phyloP scores from a whole-genome alignment of 92 coral and sea anemone genomes.

The Actinernus sp. region DNA sequence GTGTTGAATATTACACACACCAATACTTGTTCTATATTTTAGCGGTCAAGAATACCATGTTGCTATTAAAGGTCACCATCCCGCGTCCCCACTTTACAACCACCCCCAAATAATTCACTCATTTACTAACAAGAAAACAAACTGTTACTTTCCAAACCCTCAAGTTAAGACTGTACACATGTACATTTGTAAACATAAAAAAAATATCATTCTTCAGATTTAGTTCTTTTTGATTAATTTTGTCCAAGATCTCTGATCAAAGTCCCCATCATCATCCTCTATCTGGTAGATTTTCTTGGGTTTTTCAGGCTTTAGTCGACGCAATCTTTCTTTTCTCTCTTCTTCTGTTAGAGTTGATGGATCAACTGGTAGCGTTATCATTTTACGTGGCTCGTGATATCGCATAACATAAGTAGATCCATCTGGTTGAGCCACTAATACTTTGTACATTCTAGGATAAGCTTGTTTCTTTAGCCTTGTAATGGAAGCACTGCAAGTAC shows the following conservation, averaged over 20 bases:
- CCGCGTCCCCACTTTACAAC: too few species aligned
- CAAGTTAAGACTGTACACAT: too few species aligned
- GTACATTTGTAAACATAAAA: too few species aligned
- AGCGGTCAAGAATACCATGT: too few species aligned
- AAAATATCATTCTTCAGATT: too few species aligned
- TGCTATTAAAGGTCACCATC: too few species aligned
- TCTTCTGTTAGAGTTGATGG: constrained; percentile 93
- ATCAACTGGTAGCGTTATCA: constrained; percentile 83
- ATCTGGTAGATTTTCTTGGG: constrained; percentile 91
- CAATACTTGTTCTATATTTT: too few species aligned
- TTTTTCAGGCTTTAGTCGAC: constrained; percentile 90
- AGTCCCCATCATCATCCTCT: constrained; percentile 79
- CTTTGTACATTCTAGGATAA: constrained; percentile 91
- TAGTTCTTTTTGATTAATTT: constrained; percentile 72
- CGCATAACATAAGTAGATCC: constrained; percentile 87
- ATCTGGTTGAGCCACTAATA: constrained; percentile 87
- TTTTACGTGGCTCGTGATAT: constrained; percentile 83
- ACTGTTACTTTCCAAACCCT: too few species aligned
- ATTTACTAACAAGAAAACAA: too few species aligned
- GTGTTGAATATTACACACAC: too few species aligned
- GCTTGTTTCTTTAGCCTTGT: constrained; percentile 84
- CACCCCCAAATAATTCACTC: too few species aligned
- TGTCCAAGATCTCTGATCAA: constrained; percentile 95
- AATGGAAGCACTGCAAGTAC: constrained; percentile 84
- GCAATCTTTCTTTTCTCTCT: constrained; percentile 87